phyloP scores from a whole-genome alignment of 2,888 invertebrate species.

The Callyntrura sp. region DNA sequence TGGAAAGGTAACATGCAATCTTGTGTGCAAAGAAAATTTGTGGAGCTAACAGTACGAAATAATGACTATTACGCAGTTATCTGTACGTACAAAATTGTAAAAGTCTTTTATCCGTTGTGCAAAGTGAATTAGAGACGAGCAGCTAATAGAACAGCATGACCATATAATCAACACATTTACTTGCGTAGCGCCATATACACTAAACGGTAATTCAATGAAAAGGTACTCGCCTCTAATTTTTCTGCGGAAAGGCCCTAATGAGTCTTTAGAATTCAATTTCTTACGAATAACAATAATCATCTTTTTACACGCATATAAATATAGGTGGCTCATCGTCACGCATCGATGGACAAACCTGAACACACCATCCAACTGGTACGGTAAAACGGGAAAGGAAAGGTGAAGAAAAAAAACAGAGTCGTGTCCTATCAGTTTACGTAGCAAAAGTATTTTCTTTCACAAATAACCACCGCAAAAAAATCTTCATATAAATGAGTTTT shows the following conservation, averaged over 20 bases:
- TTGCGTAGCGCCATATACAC: slow-evolving; percentile 8
- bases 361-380: neutral
- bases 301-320: neutral
- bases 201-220: slow-evolving; percentile 69
- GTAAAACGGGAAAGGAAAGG: neutral
- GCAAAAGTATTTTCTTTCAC: slow-evolving; percentile 36
- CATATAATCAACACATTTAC: slow-evolving; percentile 55
- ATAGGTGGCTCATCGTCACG: neutral
- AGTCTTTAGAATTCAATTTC: slow-evolving; percentile 74
- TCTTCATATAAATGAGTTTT: slow-evolving; percentile 29
- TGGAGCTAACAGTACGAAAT: slow-evolving; percentile 18
- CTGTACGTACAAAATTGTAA: neutral
- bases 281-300: slow-evolving; percentile 24
- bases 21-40: slow-evolving; percentile 43
- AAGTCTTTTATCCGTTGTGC: slow-evolving; percentile 67
- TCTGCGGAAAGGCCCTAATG: slow-evolving; percentile 73
- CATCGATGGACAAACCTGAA: too few relatives aligned
- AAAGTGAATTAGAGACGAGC: slow-evolving; percentile 71
- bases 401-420: neutral
- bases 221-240: slow-evolving; percentile 44
- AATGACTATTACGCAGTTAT: slow-evolving; percentile 38
- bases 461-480: slow-evolving; percentile 52
- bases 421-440: slow-evolving; percentile 43
- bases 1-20: slow-evolving; percentile 42
- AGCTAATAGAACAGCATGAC: slow-evolving; percentile 69